Evolutionary conservation across 2,113 vertebrate species (phyloP).

Genomic region (Trochalopteron elliotii): DNA sequence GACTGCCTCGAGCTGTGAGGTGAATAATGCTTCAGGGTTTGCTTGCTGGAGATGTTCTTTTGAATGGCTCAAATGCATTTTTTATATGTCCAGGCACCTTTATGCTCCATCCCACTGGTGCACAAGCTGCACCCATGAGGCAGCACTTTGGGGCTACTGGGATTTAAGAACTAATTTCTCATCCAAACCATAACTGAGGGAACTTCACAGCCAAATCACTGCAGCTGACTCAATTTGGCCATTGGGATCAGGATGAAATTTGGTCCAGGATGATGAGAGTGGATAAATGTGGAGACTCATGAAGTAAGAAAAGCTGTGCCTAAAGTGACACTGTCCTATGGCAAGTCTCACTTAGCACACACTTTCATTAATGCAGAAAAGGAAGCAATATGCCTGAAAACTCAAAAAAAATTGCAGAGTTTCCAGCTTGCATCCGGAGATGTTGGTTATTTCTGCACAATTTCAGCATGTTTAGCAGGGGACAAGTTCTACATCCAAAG

Average conservation of each 20-base stretch:
- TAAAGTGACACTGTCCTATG: neutral
- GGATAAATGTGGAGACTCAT: neutral
- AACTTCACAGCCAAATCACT: neutral
- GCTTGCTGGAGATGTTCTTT: neutral
- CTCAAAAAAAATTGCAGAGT: neutral
- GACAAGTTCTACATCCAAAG: neutral
- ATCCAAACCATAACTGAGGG: neutral
- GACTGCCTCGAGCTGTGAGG: neutral
- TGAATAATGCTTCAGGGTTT: neutral
- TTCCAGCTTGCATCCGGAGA: neutral
- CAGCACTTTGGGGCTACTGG: neutral
- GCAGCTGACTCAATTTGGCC: neutral
- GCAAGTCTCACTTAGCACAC: neutral
- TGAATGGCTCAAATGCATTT: neutral
- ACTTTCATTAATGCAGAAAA: neutral
- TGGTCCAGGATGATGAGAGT: neutral
- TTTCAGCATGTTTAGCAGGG: neutral
- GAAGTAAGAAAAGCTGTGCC: neutral
- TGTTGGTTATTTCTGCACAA: neutral
- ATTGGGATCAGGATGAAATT: neutral
- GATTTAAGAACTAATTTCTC: neutral
- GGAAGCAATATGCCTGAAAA: neutral
- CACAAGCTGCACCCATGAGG: neutral
- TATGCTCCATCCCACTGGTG: neutral
- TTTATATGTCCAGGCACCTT: fast-evolving